Evolutionary conservation across 2,797 vertebrate species (phyloP), one percentile per base, ranked within the genome.

Genomic region (Anas bahamensis): DNA sequence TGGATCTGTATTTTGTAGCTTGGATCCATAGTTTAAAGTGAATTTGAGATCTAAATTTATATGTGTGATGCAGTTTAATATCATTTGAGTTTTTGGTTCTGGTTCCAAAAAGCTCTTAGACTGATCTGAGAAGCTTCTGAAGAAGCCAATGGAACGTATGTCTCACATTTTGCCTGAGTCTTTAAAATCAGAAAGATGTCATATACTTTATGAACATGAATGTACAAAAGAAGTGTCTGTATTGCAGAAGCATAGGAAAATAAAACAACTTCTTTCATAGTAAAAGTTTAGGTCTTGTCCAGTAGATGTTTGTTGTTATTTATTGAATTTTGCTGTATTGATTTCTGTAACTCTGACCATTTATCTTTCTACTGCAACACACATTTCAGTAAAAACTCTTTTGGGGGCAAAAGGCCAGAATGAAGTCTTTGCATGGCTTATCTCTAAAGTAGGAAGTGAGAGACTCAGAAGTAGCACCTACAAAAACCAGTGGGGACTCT

Each of bases 351-450:
- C 85, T 96, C 92, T 92, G 80, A 84, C 93, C 93, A 94, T 97
- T 96, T 97, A 97, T 97, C 97, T 97, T 92, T 85, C 90, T 63
- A 64, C 91, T 95, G 88, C 92, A 97, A 97, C 95, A 42, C 84
- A 88, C 79, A 92, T 96, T 97, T 96, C 93, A 93, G 93, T 85
- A 86, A 93, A 97, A 97, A 95, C 94, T 96, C 63, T 96, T 98
- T 92, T 92, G 81, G 26, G 69, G 95, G 95, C 93, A 93, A 97
- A 97, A 97, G 97, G 94, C 92, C 97, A 95, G 79, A 89, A 72
- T 75, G 92, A 95, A 96, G 94, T 76, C 97, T 97, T 97, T 96
- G 95, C 95, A 94, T 92, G 94, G 68, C 94, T 98, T 98, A 97
- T 97, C 98, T 98, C 90, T 94, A 94, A 95, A 94, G 90, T 86